These are phyloP conservation scores for Manacus vitellinus DNA, from an alignment of 2,113 vertebrate species.

Conservation along the genomic window DNA sequence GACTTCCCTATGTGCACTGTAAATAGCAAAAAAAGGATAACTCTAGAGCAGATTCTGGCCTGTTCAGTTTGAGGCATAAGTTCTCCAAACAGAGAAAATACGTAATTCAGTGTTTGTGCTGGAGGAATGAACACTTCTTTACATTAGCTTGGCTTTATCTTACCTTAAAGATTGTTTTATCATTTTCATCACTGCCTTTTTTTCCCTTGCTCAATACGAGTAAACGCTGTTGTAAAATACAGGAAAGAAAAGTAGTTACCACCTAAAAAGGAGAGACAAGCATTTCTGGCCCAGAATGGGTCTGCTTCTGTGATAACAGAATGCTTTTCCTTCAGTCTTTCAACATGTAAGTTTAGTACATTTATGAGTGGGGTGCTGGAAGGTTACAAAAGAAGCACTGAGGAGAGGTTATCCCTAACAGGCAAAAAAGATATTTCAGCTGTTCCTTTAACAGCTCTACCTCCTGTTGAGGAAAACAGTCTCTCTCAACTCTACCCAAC, in stretches of 20 bases:
- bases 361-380: neutral
- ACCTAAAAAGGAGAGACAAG: neutral
- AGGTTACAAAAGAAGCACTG: neutral
- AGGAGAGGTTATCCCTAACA: neutral
- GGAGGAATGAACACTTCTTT: neutral
- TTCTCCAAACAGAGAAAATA: neutral
- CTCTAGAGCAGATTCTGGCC: neutral
- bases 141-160: neutral
- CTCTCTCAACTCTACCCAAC: neutral
- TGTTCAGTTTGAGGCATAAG: neutral
- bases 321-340: neutral
- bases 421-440: neutral
- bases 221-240: neutral
- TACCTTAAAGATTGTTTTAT: neutral
- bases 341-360: neutral
- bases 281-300: neutral
- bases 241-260: neutral
- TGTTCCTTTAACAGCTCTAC: neutral
- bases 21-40: neutral
- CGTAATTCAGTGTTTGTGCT: neutral
- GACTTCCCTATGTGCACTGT: neutral
- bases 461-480: neutral
- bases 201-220: neutral
- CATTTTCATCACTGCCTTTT: neutral
- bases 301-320: neutral